Conservation (phyloP, 2,888 invertebrate genomes). For the Seira ritae region DNA sequence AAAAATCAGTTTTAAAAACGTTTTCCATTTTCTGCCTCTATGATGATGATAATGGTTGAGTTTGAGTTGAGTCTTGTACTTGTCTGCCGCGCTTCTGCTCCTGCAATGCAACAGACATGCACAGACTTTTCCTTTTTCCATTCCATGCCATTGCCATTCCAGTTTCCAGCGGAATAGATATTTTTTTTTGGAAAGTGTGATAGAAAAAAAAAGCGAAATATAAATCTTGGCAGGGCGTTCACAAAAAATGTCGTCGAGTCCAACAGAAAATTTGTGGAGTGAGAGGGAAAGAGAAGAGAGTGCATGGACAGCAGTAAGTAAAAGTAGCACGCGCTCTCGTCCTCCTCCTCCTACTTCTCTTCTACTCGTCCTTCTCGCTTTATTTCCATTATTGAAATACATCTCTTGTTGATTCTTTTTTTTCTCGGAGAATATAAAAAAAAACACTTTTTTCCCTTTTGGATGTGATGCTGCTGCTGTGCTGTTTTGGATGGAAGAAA, state of each 20-base stretch:
- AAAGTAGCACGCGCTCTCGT: not conserved
- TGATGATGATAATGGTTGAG: not conserved
- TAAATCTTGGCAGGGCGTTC: slow-evolving; percentile 62
- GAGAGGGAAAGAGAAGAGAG: no score
- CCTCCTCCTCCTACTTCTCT: no score
- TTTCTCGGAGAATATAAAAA: no score
- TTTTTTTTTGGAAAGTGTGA: slow-evolving; percentile 39
- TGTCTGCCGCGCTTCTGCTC: not conserved
- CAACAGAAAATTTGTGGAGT: not conserved
- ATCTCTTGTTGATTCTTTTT: slow-evolving; percentile 74
- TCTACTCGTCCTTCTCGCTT: slow-evolving; percentile 42
- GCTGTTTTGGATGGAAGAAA: no score
- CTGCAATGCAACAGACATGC: not conserved
- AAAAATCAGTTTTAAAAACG: slow-evolving; percentile 15
- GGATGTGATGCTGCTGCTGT: no score
- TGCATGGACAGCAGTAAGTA: no score
- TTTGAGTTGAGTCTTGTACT: not conserved
- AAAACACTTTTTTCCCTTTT: no score
- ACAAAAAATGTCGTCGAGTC: slow-evolving; percentile 45
- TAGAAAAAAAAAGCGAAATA: slow-evolving; percentile 35
- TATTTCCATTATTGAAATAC: slow-evolving; percentile 73
- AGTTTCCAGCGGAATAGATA: not conserved
- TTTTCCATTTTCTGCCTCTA: slow-evolving; percentile 13
- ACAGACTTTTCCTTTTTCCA: not conserved
- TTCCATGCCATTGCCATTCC: not conserved